These are phyloP conservation scores for Phrynocephalus guinanensis DNA, from an alignment of 2,797 vertebrate genomes.

Conservation along the genomic window DNA sequence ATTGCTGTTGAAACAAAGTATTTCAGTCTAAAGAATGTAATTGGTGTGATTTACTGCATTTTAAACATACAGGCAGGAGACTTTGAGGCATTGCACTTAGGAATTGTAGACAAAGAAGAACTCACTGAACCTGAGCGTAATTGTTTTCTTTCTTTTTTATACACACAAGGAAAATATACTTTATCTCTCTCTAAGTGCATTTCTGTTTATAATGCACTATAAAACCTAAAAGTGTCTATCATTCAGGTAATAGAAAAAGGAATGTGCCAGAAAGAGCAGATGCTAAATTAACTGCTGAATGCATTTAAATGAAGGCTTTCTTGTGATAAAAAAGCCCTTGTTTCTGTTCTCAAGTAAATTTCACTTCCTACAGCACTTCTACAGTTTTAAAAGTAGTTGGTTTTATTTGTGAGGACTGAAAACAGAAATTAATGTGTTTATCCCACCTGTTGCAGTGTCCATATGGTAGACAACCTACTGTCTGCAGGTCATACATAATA, in stretches of 20 bases:
- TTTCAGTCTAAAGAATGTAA: slow-evolving; percentile 55
- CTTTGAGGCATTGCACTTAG: slow-evolving; percentile 49
- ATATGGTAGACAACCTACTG: background rate
- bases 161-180: slow-evolving; percentile 67
- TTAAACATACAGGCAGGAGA: slow-evolving; percentile 56
- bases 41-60: slow-evolving; percentile 65
- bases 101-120: slow-evolving; percentile 57
- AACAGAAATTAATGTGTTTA: slow-evolving; percentile 76
- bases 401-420: slow-evolving; percentile 78
- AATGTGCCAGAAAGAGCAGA: slow-evolving; percentile 67
- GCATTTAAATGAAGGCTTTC: slow-evolving; percentile 73
- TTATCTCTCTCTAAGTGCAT: slow-evolving; percentile 62
- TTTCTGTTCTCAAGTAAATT: slow-evolving; percentile 62
- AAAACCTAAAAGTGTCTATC: slow-evolving; percentile 79
- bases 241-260: slow-evolving; percentile 78
- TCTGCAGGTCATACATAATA: background rate
- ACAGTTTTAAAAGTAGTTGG: too few species aligned
- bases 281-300: slow-evolving; percentile 71
- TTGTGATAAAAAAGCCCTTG: slow-evolving; percentile 55
- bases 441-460: too few species aligned
- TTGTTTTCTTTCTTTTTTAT: slow-evolving; percentile 60
- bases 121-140: slow-evolving; percentile 59
- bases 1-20: slow-evolving; percentile 50
- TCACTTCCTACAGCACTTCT: slow-evolving; percentile 44
- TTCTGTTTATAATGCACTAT: slow-evolving; percentile 74